Conservation (phyloP, 1,140 invertebrate species). For the Nymphalis io region DNA sequence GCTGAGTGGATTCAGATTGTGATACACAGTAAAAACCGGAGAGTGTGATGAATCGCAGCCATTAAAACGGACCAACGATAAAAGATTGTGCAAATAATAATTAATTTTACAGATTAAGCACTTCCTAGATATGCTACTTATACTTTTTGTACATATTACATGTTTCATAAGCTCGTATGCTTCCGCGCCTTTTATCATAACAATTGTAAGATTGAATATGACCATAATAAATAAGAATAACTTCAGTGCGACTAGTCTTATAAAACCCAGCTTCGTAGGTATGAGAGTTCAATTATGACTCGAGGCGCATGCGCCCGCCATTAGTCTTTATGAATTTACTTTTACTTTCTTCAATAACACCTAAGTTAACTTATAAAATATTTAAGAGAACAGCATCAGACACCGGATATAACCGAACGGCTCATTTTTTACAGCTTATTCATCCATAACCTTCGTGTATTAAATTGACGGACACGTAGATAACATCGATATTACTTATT, state of each 20-base stretch:
- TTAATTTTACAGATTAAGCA: constrained; percentile 58
- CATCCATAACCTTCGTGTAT: constrained; percentile 42
- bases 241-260: neutral
- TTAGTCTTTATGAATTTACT: constrained; percentile 54
- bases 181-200: constrained; percentile 8
- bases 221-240: neutral
- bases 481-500: constrained; percentile 56
- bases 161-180: constrained; percentile 8
- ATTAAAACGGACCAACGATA: constrained; percentile 59
- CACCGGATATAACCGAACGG: constrained; percentile 53
- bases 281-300: neutral
- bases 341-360: constrained; percentile 74
- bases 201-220: neutral
- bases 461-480: constrained; percentile 34
- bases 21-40: constrained; percentile 72
- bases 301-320: constrained; percentile 20
- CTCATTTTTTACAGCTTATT: constrained; percentile 42
- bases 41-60: constrained; percentile 67
- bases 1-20: constrained; percentile 69
- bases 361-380: constrained; percentile 52
- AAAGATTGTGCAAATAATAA: constrained; percentile 55
- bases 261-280: neutral
- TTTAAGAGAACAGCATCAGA: constrained; percentile 59
- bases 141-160: constrained; percentile 27
- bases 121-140: constrained; percentile 52